Evolutionary conservation across 1,140 invertebrate genomes (phyloP).

Genomic region (Aphidius ervi): DNA sequence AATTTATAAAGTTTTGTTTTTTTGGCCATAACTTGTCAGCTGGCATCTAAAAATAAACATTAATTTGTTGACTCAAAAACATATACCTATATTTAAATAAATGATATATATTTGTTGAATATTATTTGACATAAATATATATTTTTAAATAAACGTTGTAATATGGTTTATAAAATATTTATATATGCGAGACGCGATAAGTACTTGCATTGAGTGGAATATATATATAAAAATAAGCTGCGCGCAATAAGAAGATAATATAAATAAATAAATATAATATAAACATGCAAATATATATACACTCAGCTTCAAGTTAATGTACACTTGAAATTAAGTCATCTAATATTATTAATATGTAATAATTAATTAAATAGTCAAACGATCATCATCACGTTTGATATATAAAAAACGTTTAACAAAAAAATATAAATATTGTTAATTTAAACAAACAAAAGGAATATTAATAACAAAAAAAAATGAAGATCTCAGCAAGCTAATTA

Average conservation of each 20-base stretch:
- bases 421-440: too few relatives aligned
- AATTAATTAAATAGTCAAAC: slow-evolving; percentile 1
- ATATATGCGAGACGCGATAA: slow-evolving; percentile 7
- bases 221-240: not conserved
- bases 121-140: not conserved
- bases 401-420: not conserved
- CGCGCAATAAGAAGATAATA: slow-evolving; percentile 14
- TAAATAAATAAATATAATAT: not conserved
- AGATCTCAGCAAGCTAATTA: too few relatives aligned
- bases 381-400: slow-evolving; percentile 8
- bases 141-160: not conserved
- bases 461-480: too few relatives aligned
- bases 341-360: too few relatives aligned
- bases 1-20: too few relatives aligned
- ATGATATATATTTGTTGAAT: not conserved
- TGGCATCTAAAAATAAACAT: too few relatives aligned
- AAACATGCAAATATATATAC: not conserved
- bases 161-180: not conserved
- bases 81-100: too few relatives aligned
- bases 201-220: slow-evolving; percentile 5
- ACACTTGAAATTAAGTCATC: slow-evolving; percentile 4
- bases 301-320: slow-evolving; percentile 10
- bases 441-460: too few relatives aligned
- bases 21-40: too few relatives aligned
- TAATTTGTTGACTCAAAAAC: too few relatives aligned